Percentiles rank a stretch among this genome's conserved stretches.
Conservation (phyloP, 2,797 vertebrate genomes). For the Diglossa cyanea region DNA sequence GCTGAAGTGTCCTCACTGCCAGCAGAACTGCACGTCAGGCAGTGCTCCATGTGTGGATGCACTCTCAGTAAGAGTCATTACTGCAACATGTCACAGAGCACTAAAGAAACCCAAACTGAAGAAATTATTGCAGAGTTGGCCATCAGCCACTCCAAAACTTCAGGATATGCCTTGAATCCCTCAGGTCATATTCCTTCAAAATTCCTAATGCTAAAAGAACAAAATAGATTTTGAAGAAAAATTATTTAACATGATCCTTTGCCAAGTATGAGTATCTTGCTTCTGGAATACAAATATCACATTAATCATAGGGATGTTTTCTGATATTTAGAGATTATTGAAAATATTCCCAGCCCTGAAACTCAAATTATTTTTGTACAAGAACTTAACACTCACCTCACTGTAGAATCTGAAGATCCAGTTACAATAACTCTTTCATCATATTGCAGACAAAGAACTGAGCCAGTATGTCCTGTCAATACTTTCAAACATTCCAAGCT, state of each 20-base stretch:
- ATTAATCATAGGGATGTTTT: neutral
- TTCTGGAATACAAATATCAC: neutral
- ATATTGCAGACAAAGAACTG: slow-evolving; percentile 96
- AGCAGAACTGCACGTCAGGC: neutral
- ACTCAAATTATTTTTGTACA: neutral
- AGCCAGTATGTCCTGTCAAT: slow-evolving; percentile 96
- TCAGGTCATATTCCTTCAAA: neutral
- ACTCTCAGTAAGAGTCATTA: neutral
- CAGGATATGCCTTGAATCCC: neutral
- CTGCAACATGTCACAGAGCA: neutral
- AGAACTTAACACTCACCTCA: slow-evolving; percentile 79
- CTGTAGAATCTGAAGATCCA: slow-evolving; percentile 96
- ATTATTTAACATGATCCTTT: neutral
- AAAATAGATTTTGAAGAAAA: neutral
- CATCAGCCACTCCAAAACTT: neutral
- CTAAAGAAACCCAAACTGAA: neutral
- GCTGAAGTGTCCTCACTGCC: neutral
- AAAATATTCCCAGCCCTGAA: neutral
- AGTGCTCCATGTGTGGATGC: neutral
- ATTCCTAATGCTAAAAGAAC: neutral
- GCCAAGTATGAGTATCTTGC: neutral
- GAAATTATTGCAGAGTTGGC: neutral
- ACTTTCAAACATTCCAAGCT: slow-evolving; percentile 97
- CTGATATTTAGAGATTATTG: neutral
- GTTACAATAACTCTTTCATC: slow-evolving; percentile 98